phyloP scores from a whole-genome alignment of 2,113 vertebrate species.

The Brevimyrus niger region DNA sequence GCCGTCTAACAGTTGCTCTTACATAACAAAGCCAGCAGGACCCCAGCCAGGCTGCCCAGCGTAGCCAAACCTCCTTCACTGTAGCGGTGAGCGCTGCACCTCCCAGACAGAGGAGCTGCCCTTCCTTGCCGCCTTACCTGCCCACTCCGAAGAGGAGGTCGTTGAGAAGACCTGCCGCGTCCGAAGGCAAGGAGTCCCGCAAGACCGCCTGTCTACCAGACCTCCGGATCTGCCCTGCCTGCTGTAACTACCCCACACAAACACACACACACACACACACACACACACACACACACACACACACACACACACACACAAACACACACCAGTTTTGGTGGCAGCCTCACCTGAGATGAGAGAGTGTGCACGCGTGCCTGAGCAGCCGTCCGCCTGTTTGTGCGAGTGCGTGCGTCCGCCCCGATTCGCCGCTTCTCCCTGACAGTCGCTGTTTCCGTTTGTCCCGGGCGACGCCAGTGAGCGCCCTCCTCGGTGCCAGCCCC shows the following conservation, averaged over 20 bases:
- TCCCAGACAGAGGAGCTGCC: neutral
- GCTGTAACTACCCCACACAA: neutral
- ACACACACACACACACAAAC: neutral
- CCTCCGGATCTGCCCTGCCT: neutral
- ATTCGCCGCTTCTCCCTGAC: constrained; percentile 6
- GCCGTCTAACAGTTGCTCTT: neutral
- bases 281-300: neutral
- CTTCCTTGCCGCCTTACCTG: neutral
- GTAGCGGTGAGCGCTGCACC: neutral
- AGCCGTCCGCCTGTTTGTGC: constrained; percentile 17
- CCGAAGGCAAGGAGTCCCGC: constrained; percentile 12
- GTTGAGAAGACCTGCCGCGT: neutral
- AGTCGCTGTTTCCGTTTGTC: constrained; percentile 16
- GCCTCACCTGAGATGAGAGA: constrained; percentile 44
- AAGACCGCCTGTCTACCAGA: neutral
- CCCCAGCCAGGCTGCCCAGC: neutral
- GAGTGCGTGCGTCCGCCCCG: constrained; percentile 2
- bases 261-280: neutral
- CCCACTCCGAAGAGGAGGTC: neutral
- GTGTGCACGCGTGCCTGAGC: neutral
- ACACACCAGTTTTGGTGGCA: neutral
- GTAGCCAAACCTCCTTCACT: neutral
- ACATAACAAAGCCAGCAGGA: neutral
- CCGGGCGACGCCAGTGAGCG: constrained; percentile 10
- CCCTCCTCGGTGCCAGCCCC: constrained; percentile 39